phyloP scores from a whole-genome alignment of 2,888 invertebrate species.

The Diadromus collaris region DNA sequence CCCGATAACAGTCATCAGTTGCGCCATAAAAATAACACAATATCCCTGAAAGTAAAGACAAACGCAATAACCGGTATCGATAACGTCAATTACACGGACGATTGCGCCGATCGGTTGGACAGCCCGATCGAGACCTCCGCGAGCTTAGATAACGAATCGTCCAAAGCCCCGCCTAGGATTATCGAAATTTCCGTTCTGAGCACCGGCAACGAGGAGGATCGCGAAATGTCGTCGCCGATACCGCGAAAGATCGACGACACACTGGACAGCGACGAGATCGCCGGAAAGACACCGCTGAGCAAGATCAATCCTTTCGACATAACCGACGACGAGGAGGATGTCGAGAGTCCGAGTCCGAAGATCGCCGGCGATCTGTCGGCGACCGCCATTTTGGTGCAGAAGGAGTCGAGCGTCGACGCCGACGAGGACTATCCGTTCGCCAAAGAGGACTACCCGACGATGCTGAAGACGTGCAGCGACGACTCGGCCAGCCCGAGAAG shows the following conservation, averaged over 20 bases:
- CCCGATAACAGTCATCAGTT: constrained; percentile 55
- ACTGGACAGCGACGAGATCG: constrained; percentile 54
- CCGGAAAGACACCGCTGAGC: constrained; percentile 42
- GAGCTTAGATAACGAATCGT: constrained; percentile 5
- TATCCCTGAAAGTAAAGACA: constrained; percentile 55
- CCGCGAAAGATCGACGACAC: constrained; percentile 50
- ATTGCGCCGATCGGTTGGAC: constrained; percentile 82
- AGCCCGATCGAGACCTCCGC: constrained; percentile 69
- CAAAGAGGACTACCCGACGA: constrained; percentile 79
- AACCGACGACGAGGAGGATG: constrained; percentile 68
- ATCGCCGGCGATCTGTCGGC: constrained; percentile 42
- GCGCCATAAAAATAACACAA: constrained; percentile 43
- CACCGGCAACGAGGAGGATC: constrained; percentile 57
- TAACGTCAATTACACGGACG: constrained; percentile 81
- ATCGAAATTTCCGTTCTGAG: constrained; percentile 66
- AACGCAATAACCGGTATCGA: constrained; percentile 81
- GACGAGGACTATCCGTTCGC: constrained; percentile 79
- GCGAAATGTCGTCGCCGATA: constrained; percentile 45
- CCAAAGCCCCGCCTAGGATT: constrained; percentile 21
- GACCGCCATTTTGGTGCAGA: constrained; percentile 61
- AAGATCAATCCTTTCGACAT: constrained; percentile 67
- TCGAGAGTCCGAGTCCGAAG: constrained; percentile 41
- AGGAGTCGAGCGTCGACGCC: constrained; percentile 76
- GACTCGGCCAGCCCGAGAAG: constrained; percentile 78
- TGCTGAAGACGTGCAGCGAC: constrained; percentile 78